These are phyloP conservation scores for Incurvaria masculella DNA, from an alignment of 2,888 invertebrate genomes.

Conservation along the genomic window DNA sequence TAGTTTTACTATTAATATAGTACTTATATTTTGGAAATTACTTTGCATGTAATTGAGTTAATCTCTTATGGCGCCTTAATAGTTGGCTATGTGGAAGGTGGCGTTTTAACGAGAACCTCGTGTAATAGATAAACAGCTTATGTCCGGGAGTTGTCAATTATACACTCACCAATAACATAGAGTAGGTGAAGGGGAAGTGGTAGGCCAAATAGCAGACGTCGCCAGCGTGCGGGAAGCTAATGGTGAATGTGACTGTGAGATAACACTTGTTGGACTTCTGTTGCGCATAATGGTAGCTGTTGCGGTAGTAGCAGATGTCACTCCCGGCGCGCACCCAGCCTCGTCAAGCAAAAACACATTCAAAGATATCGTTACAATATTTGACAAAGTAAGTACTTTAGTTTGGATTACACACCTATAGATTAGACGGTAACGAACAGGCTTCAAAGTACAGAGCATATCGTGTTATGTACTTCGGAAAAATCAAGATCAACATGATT, in stretches of 20 bases:
- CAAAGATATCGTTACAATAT: too few relatives aligned
- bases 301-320: conserved; percentile 80
- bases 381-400: too few relatives aligned
- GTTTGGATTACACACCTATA: too few relatives aligned
- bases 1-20: too few relatives aligned
- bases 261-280: conserved; percentile 59
- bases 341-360: too few relatives aligned
- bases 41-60: too few relatives aligned
- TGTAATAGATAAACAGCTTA: neutral
- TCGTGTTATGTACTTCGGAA: neutral
- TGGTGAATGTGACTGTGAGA: conserved; percentile 74
- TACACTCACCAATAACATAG: conserved; percentile 63
- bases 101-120: neutral
- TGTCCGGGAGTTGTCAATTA: neutral
- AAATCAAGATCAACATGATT: neutral
- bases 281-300: conserved; percentile 62
- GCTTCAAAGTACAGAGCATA: neutral
- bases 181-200: conserved; percentile 84
- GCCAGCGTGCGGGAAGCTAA: conserved; percentile 68
- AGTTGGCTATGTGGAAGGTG: neutral
- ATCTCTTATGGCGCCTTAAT: too few relatives aligned
- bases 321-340: conserved; percentile 73
- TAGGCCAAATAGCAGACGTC: conserved; percentile 86
- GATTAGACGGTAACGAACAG: too few relatives aligned
- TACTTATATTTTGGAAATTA: too few relatives aligned